Base-by-base conservation (phyloP, 2,797 vertebrate genomes). In the Microtus obscurus region DNA sequence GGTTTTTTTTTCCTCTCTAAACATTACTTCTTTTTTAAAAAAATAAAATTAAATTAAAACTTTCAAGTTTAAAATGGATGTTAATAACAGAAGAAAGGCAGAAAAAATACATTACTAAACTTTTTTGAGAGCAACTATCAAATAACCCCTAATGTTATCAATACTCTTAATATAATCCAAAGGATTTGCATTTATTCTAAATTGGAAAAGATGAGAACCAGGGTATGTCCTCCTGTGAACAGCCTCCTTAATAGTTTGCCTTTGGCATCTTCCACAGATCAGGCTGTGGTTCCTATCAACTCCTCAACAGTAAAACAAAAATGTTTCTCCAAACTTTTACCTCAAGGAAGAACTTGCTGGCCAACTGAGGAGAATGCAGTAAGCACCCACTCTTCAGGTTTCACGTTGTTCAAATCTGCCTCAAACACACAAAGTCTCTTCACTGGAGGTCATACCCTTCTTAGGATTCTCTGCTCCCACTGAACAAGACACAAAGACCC, bases 111-210 rank as follows among this genome's bases (percentile, higher is more conserved):
- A 65, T 25, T 40, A 56, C 77, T 56, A 17, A 71, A 34, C n/a
- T 67, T 29, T 59, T 53, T 76, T 56, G 45, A 73, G 23, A 76
- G 79, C 7, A 76, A 19, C 53, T 94, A 43, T 63, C 45, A 45
- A 51, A 90, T 23, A 77, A 63, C 10, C 5, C 25, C 53, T 43
- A 86, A 37, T 81, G 13, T 77, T 56, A 78, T 23, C 53, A n/a
- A 80, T 76, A 87, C 65, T 92, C 86, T 74, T 90, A 87, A 65
- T 92, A 56, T 13, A 89, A 56, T 69, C 31, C 53, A 85, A 86
- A 21, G 19, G 9, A 40, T 31, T 65, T 95, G 7, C 14, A 69
- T 76, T 86, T 81, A 76, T 81, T 56, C 89, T 67, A 74, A 74
- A 76, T 14, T 77, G n/a, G 40, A 95, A 92, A 86, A 87, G 10